Percentiles rank a stretch among this genome's conserved stretches.
Conservation (phyloP, 2,888 invertebrate genomes). For the Chelonus formosanus region DNA sequence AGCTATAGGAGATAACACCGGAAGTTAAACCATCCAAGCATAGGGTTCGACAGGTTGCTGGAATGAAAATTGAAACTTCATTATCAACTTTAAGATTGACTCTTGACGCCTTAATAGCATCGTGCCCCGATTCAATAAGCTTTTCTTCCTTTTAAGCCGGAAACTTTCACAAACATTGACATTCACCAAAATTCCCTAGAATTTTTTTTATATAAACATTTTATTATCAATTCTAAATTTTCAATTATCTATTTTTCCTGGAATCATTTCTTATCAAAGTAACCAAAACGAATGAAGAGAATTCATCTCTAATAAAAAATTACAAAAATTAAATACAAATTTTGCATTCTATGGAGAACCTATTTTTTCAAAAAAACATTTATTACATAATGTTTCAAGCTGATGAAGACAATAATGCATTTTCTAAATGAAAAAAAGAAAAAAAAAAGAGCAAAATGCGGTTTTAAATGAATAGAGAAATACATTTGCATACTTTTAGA, state of each 20-base stretch:
- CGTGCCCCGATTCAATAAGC: slow-evolving; percentile 28
- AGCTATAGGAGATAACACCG: background rate
- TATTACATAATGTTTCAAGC: no score
- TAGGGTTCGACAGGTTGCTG: slow-evolving; percentile 28
- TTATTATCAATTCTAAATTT: background rate
- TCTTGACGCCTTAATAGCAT: slow-evolving; percentile 40
- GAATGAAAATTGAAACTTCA: slow-evolving; percentile 41
- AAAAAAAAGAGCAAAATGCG: slow-evolving; percentile 4
- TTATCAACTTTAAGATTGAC: slow-evolving; percentile 42
- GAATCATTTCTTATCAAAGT: no score
- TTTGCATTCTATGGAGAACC: no score
- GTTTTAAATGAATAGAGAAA: slow-evolving; percentile 3
- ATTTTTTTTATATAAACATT: slow-evolving; percentile 12
- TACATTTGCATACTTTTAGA: slow-evolving; percentile 31
- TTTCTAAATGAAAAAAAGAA: background rate
- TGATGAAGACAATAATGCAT: no score
- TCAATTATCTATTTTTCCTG: background rate
- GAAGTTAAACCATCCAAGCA: slow-evolving; percentile 23
- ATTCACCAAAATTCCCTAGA: slow-evolving; percentile 16
- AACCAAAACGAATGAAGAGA: no score
- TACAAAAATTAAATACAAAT: no score
- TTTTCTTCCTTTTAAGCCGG: slow-evolving; percentile 17
- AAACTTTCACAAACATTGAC: slow-evolving; percentile 19
- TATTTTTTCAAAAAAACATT: no score
- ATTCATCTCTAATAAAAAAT: no score